These are phyloP conservation scores for Oryzias dopingdopingensis DNA, from an alignment of 2,797 vertebrate species.

Conservation along the genomic window DNA sequence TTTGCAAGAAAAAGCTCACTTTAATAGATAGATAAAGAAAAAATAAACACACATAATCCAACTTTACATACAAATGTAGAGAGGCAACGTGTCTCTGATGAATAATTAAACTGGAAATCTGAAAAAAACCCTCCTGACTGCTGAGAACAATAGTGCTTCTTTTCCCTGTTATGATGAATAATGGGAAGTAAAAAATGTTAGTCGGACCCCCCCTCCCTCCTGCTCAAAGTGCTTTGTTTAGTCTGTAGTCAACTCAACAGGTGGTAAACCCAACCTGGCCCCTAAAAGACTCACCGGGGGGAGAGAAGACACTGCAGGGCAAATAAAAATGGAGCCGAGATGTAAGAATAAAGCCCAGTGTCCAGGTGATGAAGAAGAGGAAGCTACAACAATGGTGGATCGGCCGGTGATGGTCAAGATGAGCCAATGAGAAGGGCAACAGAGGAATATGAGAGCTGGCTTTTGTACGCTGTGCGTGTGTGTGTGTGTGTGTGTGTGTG, in stretches of 20 bases:
- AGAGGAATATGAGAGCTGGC: slow-evolving; percentile 62
- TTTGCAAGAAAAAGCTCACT: too few species aligned
- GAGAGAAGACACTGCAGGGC: slow-evolving; percentile 28
- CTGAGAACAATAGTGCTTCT: not conserved
- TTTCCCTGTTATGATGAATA: slow-evolving; percentile 9
- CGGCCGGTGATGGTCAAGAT: slow-evolving; percentile 62
- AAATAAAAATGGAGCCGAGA: slow-evolving; percentile 53
- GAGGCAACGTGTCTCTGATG: not conserved
- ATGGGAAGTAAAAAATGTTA: slow-evolving; percentile 12
- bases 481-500: not conserved
- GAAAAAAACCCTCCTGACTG: not conserved
- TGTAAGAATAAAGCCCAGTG: slow-evolving; percentile 56
- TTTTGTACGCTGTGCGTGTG: slow-evolving; percentile 32
- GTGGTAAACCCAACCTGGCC: slow-evolving; percentile 66
- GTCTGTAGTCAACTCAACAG: slow-evolving; percentile 72
- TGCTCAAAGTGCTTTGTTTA: slow-evolving; percentile 52
- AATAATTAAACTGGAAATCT: not conserved
- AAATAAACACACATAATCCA: too few species aligned
- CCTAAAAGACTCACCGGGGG: slow-evolving; percentile 31
- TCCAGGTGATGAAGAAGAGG: slow-evolving; percentile 70
- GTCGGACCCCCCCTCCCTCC: slow-evolving; percentile 27
- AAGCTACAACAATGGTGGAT: slow-evolving; percentile 63
- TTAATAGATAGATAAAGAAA: too few species aligned
- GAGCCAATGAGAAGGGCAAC: slow-evolving; percentile 54
- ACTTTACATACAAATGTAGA: too few species aligned